phyloP scores from a whole-genome alignment of 2,888 invertebrate species.

The Xanthorhoe designata region DNA sequence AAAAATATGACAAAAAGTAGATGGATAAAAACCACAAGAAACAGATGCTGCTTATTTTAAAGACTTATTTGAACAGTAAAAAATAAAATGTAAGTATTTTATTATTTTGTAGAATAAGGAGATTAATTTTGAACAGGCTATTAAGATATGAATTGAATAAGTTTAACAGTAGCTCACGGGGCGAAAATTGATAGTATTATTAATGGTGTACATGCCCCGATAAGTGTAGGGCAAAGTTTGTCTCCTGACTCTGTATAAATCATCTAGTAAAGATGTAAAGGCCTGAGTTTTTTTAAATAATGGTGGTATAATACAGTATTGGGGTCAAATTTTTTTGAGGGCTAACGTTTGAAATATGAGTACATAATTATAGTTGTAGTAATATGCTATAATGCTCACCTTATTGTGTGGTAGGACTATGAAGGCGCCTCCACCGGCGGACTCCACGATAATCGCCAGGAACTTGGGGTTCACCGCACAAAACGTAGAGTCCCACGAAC shows the following conservation, averaged over 20 bases:
- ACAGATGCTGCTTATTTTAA: slow-evolving; percentile 22
- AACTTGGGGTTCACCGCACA: slow-evolving; percentile 99
- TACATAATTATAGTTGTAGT: neutral
- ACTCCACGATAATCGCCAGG: slow-evolving; percentile 98
- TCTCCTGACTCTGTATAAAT: too few relatives aligned
- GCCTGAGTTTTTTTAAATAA: too few relatives aligned
- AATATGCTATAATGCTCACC: slow-evolving; percentile 81
- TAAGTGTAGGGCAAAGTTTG: too few relatives aligned
- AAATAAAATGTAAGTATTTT: neutral
- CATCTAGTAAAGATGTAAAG: too few relatives aligned
- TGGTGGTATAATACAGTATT: too few relatives aligned
- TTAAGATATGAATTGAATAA: too few relatives aligned
- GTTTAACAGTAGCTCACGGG: neutral
- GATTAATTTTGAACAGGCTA: too few relatives aligned
- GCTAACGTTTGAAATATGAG: neutral
- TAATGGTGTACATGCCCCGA: too few relatives aligned
- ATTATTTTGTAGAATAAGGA: neutral
- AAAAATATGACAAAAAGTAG: slow-evolving; percentile 23
- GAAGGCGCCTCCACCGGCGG: slow-evolving; percentile 98
- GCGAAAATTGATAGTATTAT: neutral
- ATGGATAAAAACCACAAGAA: slow-evolving; percentile 1
- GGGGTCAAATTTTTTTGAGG: slow-evolving; percentile 14
- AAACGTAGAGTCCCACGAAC: slow-evolving; percentile 99
- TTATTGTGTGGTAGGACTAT: slow-evolving; percentile 97
- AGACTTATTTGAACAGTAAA: slow-evolving; percentile 9